phyloP scores from a whole-genome alignment of 2,888 invertebrate species.

The Melolontha melolontha region DNA sequence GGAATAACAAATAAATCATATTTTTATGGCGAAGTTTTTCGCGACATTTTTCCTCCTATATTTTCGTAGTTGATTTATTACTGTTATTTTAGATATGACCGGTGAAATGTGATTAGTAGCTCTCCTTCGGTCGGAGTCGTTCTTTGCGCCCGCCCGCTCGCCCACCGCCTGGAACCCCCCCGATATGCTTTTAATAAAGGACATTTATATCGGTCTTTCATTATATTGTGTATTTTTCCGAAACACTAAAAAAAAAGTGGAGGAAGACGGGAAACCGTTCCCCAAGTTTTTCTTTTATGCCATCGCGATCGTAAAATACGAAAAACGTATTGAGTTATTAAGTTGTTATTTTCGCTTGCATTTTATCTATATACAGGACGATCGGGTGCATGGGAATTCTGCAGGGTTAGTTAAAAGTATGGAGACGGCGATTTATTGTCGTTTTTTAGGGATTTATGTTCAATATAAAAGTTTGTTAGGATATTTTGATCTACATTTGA shows the following conservation, averaged over 20 bases:
- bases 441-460: no score
- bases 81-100: slow-evolving; percentile 44
- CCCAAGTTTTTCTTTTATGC: slow-evolving; percentile 23
- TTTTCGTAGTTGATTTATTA: slow-evolving; percentile 43
- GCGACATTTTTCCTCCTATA: slow-evolving; percentile 40
- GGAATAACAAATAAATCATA: slow-evolving; percentile 53
- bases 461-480: no score
- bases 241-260: slow-evolving; percentile 7
- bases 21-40: slow-evolving; percentile 45
- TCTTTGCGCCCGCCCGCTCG: not conserved
- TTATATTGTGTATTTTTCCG: slow-evolving; percentile 22
- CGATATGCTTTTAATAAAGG: slow-evolving; percentile 24
- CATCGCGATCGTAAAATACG: slow-evolving; percentile 19
- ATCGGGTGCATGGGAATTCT: no score
- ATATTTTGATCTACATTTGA: no score
- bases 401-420: no score
- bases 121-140: slow-evolving; percentile 20
- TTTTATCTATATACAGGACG: no score
- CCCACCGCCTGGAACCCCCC: not conserved
- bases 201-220: slow-evolving; percentile 31
- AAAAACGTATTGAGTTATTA: slow-evolving; percentile 37
- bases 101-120: slow-evolving; percentile 40
- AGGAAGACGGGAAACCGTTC: not conserved
- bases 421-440: no score
- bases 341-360: not conserved